Percentiles rank a stretch among this genome's conserved stretches.
These are phyloP conservation scores for Adelphocoris suturalis DNA, from an alignment of 2,888 invertebrate species.

Conservation along the genomic window DNA sequence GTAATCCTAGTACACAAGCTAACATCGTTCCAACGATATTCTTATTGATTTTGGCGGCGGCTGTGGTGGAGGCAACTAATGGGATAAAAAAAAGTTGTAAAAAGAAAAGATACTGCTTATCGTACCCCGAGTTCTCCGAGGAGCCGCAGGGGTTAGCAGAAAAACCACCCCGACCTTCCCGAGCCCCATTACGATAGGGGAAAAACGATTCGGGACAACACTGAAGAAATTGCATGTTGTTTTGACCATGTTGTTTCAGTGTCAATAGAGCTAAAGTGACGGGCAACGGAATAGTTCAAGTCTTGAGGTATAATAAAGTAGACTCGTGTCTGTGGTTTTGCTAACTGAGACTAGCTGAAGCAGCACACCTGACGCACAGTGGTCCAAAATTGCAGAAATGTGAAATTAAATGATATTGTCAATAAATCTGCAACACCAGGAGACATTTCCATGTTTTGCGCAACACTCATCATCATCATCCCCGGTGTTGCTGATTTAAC, in stretches of 20 bases:
- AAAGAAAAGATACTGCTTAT: slow-evolving; percentile 28
- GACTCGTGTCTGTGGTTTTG: not conserved
- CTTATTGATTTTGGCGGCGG: slow-evolving; percentile 7
- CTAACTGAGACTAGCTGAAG: not conserved
- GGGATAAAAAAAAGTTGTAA: not conserved
- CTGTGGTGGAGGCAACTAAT: not conserved
- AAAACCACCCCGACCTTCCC: not conserved
- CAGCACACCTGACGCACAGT: too few species aligned
- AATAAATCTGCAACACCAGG: too few species aligned
- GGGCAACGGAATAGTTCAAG: not conserved
- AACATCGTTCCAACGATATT: slow-evolving; percentile 7
- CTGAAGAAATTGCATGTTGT: slow-evolving; percentile 2
- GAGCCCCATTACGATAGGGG: not conserved
- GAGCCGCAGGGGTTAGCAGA: not conserved
- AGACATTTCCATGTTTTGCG: too few species aligned
- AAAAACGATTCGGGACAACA: not conserved
- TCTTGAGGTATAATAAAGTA: not conserved
- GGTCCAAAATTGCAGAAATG: too few species aligned
- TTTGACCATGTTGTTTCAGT: not conserved
- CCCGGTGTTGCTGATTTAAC: too few species aligned
- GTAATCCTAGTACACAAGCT: not conserved
- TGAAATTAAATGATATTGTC: too few species aligned
- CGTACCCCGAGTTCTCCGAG: not conserved
- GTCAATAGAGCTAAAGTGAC: not conserved
- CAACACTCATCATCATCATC: too few species aligned